Base-by-base conservation (phyloP, 2,888 invertebrate genomes). In the Hetaerina titia region DNA sequence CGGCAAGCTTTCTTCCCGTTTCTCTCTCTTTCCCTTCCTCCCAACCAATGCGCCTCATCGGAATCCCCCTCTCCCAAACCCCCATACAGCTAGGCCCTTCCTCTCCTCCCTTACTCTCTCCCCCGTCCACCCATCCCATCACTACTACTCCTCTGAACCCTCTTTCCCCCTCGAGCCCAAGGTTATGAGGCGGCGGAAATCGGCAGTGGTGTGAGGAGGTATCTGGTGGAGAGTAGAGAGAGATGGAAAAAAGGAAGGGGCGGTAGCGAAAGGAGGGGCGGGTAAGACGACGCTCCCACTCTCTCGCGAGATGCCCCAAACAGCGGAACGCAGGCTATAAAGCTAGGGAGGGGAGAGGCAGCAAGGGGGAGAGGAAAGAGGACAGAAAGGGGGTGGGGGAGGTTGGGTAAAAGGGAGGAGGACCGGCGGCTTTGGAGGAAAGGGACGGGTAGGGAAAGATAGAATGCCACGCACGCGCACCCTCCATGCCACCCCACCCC, bases 291-390 rank as follows among this genome's bases (percentile, higher is more conserved):
- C 63, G 69, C 74, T 63, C 64, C 87, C 89, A 57, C 94, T 45
- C 81, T 92, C 92, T 60, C 92, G 92, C 69, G 92, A 92, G 92
- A 92, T 92, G 92, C 92, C 92, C 92, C 92, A 92, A 92, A 92
- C 92, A 92, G 92, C 92, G 92, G 92, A 92, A 92, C 92, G 92
- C 92, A 92, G 92, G 92, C 92, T 92, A 92, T 92, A 92, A 92
- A 92, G 92, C 69, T 56, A 22, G 60, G 22, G 57, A n/a, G 90
- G 60, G 92, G 92, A 92, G 64, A 63, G 58, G 81, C 17, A n/a
- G 31, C n/a, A 19, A 6, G 31, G 81, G 81, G 89, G 58, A 57
- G 22, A n/a, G 31, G 89, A 57, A 89, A 89, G 89, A 89, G 89
- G 89, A 89, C 89, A 89, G 89, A 89, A 89, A 89, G n/a, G 57